These are phyloP conservation scores for Apteryx owenii DNA, from an alignment of 2,113 vertebrate species.

Conservation along the genomic window DNA sequence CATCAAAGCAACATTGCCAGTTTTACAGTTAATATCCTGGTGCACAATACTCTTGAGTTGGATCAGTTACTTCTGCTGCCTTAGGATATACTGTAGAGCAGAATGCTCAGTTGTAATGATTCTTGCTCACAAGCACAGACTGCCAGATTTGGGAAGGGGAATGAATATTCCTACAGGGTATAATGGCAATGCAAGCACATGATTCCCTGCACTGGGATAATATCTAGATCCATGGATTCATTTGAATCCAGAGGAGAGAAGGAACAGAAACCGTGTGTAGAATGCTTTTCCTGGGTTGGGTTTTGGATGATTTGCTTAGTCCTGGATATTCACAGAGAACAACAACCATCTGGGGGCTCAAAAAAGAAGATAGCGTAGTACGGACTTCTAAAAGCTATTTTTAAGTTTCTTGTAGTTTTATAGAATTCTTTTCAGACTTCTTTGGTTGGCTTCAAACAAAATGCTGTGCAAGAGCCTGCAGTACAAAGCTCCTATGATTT, in stretches of 20 bases:
- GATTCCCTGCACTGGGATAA: background rate
- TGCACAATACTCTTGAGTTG: conserved; percentile 17
- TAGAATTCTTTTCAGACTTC: background rate
- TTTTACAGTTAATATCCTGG: conserved; percentile 41
- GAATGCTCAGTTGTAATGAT: background rate
- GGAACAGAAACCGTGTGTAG: background rate
- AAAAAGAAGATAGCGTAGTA: background rate
- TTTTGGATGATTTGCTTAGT: background rate
- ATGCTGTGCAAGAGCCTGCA: background rate
- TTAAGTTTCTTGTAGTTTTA: background rate
- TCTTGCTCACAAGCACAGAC: conserved; percentile 2
- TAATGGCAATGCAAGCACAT: background rate
- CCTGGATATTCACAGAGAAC: background rate
- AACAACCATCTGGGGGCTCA: background rate
- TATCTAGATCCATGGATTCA: background rate
- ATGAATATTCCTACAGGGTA: background rate
- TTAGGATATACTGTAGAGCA: background rate
- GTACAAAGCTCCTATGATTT: background rate
- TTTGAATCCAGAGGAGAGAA: background rate
- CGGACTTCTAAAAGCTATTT: background rate
- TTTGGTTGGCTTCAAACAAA: background rate
- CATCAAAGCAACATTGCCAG: conserved; percentile 37
- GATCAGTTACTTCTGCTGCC: background rate
- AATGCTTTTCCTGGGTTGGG: background rate
- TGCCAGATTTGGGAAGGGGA: background rate